Evolutionary conservation across 1,140 invertebrate species (phyloP), one percentile per base, ranked within the genome.

Genomic region (Bombus pyrosoma): DNA sequence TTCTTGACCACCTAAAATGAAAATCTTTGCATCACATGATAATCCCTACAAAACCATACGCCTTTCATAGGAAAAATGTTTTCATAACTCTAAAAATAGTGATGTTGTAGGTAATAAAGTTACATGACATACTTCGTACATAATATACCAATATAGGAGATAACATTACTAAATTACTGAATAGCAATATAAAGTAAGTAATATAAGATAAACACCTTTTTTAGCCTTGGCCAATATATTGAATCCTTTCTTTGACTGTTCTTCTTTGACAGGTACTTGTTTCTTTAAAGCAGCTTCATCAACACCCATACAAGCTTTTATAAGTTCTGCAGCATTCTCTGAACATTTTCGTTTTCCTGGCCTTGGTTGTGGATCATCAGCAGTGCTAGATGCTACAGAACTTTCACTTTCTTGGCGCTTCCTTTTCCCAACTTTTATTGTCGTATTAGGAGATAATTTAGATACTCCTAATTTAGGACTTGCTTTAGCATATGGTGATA

Each of bases 331-430:
- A 62, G 96, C 96, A 92, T 96, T 97, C 90, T 97, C 97, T 47
- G 96, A 96, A 89, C 96, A 96, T 94, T 97, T 97, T 90, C 97
- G 93, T 93, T 97, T 97, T 87, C 95, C 95, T 92, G 94, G 91
- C 95, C 96, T 92, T 93, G 94, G 92, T 79, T 95, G 94, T 32
- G 93, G 95, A 84, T 97, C 96, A 66, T 96, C 95, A 87, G 96
- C 96, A 81, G 96, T 95, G 88, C 95, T 95, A 22, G 95, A 96
- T 34, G 96, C 95, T 72, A 95, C 96, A n/a, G 96, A 97, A 92
- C 97, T 97, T 87, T 98, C 97, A 0, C 97, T 97, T 91, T 98
- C 97, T 89, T 97, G 96, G 8, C 97, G 95, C 92, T 97, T 97
- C 72, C 97, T 95, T 91, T 98, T 98, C 10, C 93, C 93, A 22